A percentile compares a stretch with the other conserved stretches of the same genome.
These are phyloP conservation scores for Eucriotettix oculatus DNA, from an alignment of 2,888 invertebrate genomes.

Conservation along the genomic window DNA sequence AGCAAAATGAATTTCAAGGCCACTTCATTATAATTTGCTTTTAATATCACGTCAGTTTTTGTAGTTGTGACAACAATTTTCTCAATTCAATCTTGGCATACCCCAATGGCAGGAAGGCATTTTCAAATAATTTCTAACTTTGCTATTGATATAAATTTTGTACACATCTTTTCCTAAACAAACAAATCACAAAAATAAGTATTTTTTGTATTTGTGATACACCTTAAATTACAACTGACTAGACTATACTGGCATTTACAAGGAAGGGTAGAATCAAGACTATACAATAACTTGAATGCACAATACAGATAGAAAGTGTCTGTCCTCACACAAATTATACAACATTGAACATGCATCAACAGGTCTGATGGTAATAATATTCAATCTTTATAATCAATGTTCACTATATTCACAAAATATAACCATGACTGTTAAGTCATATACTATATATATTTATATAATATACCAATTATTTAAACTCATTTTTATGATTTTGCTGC, in stretches of 20 bases:
- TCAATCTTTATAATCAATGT: neutral
- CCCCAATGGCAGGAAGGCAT: slow-evolving; percentile 48
- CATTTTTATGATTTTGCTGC: slow-evolving; percentile 2
- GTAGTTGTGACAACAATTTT: slow-evolving; percentile 19
- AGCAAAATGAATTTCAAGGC: slow-evolving; percentile 18
- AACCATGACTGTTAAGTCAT: neutral
- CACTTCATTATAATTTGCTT: slow-evolving; percentile 18
- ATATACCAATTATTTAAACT: neutral
- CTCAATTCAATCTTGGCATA: slow-evolving; percentile 37
- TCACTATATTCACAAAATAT: neutral
- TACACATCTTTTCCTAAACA: slow-evolving; percentile 32
- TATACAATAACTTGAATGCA: neutral
- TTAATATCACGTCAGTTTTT: slow-evolving; percentile 24
- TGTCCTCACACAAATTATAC: neutral
- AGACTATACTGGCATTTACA: slow-evolving; percentile 15
- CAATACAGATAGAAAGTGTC: neutral
- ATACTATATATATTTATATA: neutral
- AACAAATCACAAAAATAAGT: slow-evolving; percentile 32
- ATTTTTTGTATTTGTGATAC: slow-evolving; percentile 14
- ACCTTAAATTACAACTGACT: slow-evolving; percentile 13
- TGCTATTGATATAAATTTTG: slow-evolving; percentile 30
- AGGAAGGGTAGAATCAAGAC: slow-evolving; percentile 4
- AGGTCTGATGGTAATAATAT: slow-evolving; percentile 12
- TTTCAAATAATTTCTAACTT: slow-evolving; percentile 26
- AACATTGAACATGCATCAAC: slow-evolving; percentile 7